Base-by-base conservation (phyloP, 2,113 vertebrate genomes). In the Myxocyprinus asiaticus region DNA sequence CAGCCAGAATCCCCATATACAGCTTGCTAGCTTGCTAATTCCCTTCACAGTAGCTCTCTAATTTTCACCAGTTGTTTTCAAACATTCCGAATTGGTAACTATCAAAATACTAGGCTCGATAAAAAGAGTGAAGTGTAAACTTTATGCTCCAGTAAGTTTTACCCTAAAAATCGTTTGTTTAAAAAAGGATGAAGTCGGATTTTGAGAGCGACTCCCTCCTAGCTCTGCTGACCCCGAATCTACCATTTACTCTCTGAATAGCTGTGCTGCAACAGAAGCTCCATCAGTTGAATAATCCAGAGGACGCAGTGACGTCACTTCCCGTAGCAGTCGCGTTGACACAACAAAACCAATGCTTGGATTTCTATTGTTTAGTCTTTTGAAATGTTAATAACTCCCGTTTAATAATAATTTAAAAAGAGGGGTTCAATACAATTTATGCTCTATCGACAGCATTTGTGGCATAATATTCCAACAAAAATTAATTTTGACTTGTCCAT, bases 111-210 rank as follows among this genome's bases (percentile, higher is more conserved):
- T 58, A n/a, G 42, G 83, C 86, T 93, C 86, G 83, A 85, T 87
- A 55, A 11, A 83, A 82, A 71, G 77, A 10, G 22, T 22, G 0
- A 83, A 81, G 76, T 4, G 82, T 85, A 4, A 78, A 91, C 87
- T 92, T 95, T 92, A 86, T 94, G 87, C 68, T 88, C 86, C 6
- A 63, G 79, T 0, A 79, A 81, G 58, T 88, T 87, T 75, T 22
- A 12, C 64, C 0, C 6, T 44, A 3, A 0, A 80, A 84, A 14
- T 42, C 43, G 3, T 45, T 4, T 0, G 43, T 68, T 11, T 65
- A 82, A 76, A 73, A 82, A 67, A 87, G 94, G 96, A 98, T 98
- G 94, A 94, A 94, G 83, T 74, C 89, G 94, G 96, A 98, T 98
- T 92, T 88, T 58, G 53, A 51, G 3, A 22, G 14, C 61, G 5